Evolutionary conservation across 2,797 vertebrate species (phyloP).

Genomic region (Eulemur mongoz): DNA sequence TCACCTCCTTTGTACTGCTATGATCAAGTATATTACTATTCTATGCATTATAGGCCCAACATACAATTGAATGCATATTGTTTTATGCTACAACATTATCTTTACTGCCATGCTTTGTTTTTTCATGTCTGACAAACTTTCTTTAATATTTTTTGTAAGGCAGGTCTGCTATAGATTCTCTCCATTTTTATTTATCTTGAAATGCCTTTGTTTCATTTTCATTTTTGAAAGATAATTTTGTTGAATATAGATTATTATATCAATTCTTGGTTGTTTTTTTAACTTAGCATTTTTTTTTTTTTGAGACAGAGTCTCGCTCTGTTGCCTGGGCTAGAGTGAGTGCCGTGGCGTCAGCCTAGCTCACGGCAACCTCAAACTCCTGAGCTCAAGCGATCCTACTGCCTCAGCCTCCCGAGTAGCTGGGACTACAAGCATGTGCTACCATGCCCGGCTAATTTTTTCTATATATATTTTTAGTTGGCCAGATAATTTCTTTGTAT

Average conservation of each 20-base stretch:
- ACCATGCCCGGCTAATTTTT: no score
- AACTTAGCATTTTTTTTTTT: neutral
- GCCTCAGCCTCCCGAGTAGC: no score
- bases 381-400: no score
- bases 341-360: no score
- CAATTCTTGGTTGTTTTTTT: neutral
- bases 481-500: no score
- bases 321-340: no score
- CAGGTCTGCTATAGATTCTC: neutral
- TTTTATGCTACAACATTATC: neutral
- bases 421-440: no score
- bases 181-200: neutral
- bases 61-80: neutral
- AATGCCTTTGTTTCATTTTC: neutral
- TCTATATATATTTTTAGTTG: no score
- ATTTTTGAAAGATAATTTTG: neutral
- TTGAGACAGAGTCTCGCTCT: no score
- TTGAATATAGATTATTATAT: neutral
- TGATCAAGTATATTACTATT: neutral
- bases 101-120: neutral
- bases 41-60: neutral
- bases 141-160: neutral
- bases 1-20: neutral
- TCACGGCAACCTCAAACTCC: no score
- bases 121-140: neutral